Conservation (phyloP, 1,140 invertebrate genomes). For the Leptoteleia sp. region DNA sequence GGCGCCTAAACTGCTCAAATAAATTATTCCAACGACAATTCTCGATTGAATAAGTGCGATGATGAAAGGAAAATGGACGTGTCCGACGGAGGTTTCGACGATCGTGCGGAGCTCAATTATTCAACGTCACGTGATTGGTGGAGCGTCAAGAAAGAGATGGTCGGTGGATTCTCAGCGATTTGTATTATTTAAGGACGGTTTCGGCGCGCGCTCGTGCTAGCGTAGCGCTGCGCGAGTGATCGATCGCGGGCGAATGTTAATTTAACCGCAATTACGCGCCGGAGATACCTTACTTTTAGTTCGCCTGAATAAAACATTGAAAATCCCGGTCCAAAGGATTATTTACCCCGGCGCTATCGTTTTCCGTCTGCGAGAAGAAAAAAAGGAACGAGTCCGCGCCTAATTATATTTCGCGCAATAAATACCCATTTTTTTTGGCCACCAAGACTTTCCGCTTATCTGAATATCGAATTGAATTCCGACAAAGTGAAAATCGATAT, state of each 20-base stretch:
- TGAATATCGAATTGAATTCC: constrained; percentile 29
- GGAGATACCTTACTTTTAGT: constrained; percentile 33
- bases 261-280: constrained; percentile 40
- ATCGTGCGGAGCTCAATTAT: constrained; percentile 23
- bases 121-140: constrained; percentile 12
- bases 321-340: constrained; percentile 28
- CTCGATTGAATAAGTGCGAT: constrained; percentile 3
- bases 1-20: too few species aligned
- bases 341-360: constrained; percentile 29
- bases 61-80: constrained; percentile 17
- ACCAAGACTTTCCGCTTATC: constrained; percentile 28
- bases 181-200: constrained; percentile 30
- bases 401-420: constrained; percentile 41
- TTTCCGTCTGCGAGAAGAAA: too few species aligned
- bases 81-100: not conserved
- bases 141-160: not conserved
- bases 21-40: too few species aligned
- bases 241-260: constrained; percentile 37
- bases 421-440: constrained; percentile 48
- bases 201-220: too few species aligned
- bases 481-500: constrained; percentile 32
- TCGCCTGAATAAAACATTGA: constrained; percentile 37
- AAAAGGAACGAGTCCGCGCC: constrained; percentile 13
- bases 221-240: constrained; percentile 29
- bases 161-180: constrained; percentile 7